Conservation (phyloP, 2,797 vertebrate genomes). For the Sebastes baramenuke region DNA sequence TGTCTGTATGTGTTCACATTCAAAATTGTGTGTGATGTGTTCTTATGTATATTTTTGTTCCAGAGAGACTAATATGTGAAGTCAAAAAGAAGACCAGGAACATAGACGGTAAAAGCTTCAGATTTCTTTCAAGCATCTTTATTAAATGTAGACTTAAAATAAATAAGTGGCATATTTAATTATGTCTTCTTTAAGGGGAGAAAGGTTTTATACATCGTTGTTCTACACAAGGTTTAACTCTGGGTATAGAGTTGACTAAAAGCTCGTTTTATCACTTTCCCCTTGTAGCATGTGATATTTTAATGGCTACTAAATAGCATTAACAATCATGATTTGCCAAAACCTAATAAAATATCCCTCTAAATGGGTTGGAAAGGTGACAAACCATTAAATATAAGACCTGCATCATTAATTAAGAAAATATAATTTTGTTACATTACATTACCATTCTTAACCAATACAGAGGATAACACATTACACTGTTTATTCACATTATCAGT, state of each 20-base stretch:
- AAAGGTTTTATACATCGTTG: not conserved
- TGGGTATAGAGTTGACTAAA: not conserved
- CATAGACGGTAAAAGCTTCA: constrained; percentile 86
- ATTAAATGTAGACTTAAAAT: not conserved
- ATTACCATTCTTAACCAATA: not conserved
- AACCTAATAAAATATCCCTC: not conserved
- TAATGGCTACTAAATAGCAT: not conserved
- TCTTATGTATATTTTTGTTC: constrained; percentile 26
- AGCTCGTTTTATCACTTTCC: not conserved
- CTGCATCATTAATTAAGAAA: not conserved
- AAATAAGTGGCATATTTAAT: not conserved
- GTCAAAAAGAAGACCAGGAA: constrained; percentile 86
- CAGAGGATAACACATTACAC: not conserved
- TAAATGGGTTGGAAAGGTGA: not conserved
- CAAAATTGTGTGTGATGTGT: not conserved
- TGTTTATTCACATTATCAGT: not conserved
- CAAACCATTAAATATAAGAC: not conserved
- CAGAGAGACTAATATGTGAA: constrained; percentile 89
- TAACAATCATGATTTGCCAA: not conserved
- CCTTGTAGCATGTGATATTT: not conserved
- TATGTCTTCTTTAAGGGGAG: not conserved
- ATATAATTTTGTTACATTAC: not conserved
- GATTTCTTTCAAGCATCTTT: not conserved
- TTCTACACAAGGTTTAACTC: not conserved
- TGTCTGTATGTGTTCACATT: not conserved